Conservation (phyloP, 2,113 vertebrate species). For the Bagarius yarrelli region DNA sequence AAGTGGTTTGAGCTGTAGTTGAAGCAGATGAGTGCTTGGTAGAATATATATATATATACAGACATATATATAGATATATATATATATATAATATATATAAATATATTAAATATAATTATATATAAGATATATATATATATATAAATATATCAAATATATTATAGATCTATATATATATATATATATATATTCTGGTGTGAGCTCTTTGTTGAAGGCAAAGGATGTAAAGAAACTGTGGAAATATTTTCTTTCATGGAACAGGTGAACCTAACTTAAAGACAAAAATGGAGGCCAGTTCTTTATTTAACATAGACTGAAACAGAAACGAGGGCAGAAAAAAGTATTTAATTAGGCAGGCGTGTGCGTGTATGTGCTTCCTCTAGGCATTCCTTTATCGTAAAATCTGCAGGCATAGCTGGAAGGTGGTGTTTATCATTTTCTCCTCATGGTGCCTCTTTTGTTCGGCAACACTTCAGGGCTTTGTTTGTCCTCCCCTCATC, state of each 20-base stretch:
- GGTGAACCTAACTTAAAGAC: no score
- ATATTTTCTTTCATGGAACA: not conserved
- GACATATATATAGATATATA: no score
- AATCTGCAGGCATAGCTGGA: constrained; percentile 67
- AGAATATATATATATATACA: not conserved
- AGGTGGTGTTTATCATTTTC: constrained; percentile 61
- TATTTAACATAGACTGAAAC: not conserved
- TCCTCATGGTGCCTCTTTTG: constrained; percentile 62
- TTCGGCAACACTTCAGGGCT: constrained; percentile 65
- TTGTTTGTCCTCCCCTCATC: constrained; percentile 36
- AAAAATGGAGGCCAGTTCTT: not conserved
- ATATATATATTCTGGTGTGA: not conserved
- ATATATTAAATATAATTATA: no score
- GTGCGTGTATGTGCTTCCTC: constrained; percentile 45
- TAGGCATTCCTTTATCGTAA: constrained; percentile 62
- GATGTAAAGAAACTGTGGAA: not conserved
- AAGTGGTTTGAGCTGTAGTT: not conserved
- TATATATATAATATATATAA: no score
- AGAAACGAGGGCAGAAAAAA: constrained; percentile 1
- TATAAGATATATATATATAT: no score
- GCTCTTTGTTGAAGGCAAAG: not conserved
- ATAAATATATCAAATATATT: no score
- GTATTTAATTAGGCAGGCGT: constrained; percentile 11
- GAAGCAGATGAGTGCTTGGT: no score
- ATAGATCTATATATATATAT: not conserved